Evolutionary conservation across 2,888 invertebrate species (phyloP).

Genomic region (Noctua janthina): DNA sequence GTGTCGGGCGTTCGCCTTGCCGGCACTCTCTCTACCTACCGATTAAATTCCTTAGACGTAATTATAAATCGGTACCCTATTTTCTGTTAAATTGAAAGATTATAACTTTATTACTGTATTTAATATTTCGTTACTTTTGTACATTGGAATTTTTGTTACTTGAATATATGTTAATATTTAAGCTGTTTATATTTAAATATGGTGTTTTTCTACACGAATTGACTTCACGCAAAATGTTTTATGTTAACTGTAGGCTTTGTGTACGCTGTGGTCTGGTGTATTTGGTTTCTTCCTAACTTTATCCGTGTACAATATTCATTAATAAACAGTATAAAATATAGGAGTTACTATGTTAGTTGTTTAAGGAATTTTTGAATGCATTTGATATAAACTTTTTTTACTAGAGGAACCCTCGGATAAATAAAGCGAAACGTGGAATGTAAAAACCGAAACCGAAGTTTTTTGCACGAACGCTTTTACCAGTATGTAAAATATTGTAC

Average conservation of each 20-base stretch:
- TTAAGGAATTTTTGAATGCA: slow-evolving; percentile 90
- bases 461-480: slow-evolving; percentile 88
- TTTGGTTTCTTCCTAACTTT: slow-evolving; percentile 87
- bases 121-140: slow-evolving; percentile 89
- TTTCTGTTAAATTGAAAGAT: slow-evolving; percentile 87
- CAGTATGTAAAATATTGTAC: slow-evolving; percentile 90
- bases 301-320: slow-evolving; percentile 85
- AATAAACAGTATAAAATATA: slow-evolving; percentile 85
- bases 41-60: slow-evolving; percentile 71
- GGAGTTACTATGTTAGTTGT: slow-evolving; percentile 89
- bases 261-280: slow-evolving; percentile 87
- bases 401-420: slow-evolving; percentile 86
- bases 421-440: slow-evolving; percentile 86
- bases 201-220: slow-evolving; percentile 87
- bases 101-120: slow-evolving; percentile 86
- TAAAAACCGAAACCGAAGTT: slow-evolving; percentile 87
- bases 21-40: slow-evolving; percentile 67
- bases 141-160: slow-evolving; percentile 89
- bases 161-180: slow-evolving; percentile 89
- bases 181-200: slow-evolving; percentile 88
- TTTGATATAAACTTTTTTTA: slow-evolving; percentile 91
- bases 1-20: slow-evolving; percentile 57
- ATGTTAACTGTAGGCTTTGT: slow-evolving; percentile 86
- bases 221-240: slow-evolving; percentile 86
- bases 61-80: slow-evolving; percentile 80